Evolutionary conservation across 2,113 vertebrate species (phyloP), one percentile per base, ranked within the genome.

Genomic region (Microtus richardsoni): DNA sequence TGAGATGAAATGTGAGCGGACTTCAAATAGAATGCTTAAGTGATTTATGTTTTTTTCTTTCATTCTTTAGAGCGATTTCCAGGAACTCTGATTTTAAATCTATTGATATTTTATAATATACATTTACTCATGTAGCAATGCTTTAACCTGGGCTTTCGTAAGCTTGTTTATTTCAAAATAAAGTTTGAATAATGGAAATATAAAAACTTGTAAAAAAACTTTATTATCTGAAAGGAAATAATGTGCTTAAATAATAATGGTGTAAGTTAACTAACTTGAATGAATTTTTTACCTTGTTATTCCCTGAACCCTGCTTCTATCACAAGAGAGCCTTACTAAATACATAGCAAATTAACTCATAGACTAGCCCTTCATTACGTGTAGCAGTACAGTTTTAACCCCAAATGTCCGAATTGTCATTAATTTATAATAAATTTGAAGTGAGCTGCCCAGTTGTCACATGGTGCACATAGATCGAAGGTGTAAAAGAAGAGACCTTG

Each of bases 221-320:
- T 96, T 54, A 85, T 97, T 95, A 92, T 68, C 96, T 33, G 19
- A n/a, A 93, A 75, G 70, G 33, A 41, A 96, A 92, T 88, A 96
- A 64, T 93, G 36, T 64, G 5, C 5, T 60, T 95, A 95, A 95
- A 92, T 91, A 96, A 83, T 92, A 95, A 97, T 97, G 97, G 96
- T 85, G 58, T 97, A 97, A 95, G 97, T 97, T 84, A 95, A 41
- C 17, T 82, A 26, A 97, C 88, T 74, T 93, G 30, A 68, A 93
- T 82, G 83, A 9, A 36, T 96, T 96, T 97, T 49, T 94, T 87
- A 58, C 82, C 89, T 7, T 88, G 26, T 88, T 94, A n/a, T 39
- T 94, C 86, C 94, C 88, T 93, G 93, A 96, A 90, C 73, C 68
- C 44, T n/a, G 73, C 78, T 92, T 98, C 89, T 97, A 70, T 98